Evolutionary conservation across 2,888 invertebrate genomes (phyloP).

Genomic region (Ennomos fuscantarius): DNA sequence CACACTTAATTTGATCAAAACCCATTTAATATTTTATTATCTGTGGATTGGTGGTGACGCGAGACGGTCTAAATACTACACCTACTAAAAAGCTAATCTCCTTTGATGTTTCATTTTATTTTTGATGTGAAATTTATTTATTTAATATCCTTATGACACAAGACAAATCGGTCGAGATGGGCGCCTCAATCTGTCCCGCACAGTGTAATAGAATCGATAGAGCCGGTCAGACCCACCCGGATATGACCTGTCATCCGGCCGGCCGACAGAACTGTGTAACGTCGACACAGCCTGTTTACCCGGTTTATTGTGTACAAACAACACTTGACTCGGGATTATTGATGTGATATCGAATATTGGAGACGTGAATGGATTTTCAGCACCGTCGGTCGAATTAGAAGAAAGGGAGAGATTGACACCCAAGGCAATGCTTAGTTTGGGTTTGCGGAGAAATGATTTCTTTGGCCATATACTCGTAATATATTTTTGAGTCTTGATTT

Average conservation of each 20-base stretch:
- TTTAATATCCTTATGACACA: slow-evolving; percentile 27
- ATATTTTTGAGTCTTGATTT: not conserved
- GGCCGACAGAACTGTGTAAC: slow-evolving; percentile 67
- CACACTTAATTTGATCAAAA: no score
- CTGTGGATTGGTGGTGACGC: not conserved
- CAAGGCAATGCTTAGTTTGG: not conserved
- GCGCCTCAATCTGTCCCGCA: slow-evolving; percentile 70
- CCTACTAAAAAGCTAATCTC: not conserved
- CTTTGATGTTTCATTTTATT: slow-evolving; percentile 24
- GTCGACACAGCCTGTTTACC: slow-evolving; percentile 64
- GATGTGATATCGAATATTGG: slow-evolving; percentile 44
- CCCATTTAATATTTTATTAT: no score
- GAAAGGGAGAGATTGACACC: not conserved
- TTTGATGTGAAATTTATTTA: slow-evolving; percentile 28
- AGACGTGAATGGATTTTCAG: slow-evolving; percentile 27
- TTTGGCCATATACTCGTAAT: no score
- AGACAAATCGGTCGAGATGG: slow-evolving; percentile 53
- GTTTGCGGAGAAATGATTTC: no score
- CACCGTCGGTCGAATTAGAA: slow-evolving; percentile 6
- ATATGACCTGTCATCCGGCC: slow-evolving; percentile 76
- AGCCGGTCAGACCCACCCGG: slow-evolving; percentile 67
- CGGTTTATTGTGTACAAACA: slow-evolving; percentile 66
- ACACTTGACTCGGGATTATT: slow-evolving; percentile 54
- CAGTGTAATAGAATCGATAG: slow-evolving; percentile 79
- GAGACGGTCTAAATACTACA: not conserved